Evolutionary conservation across 2,113 vertebrate species (phyloP).

Genomic region (Rhinopithecus roxellana): DNA sequence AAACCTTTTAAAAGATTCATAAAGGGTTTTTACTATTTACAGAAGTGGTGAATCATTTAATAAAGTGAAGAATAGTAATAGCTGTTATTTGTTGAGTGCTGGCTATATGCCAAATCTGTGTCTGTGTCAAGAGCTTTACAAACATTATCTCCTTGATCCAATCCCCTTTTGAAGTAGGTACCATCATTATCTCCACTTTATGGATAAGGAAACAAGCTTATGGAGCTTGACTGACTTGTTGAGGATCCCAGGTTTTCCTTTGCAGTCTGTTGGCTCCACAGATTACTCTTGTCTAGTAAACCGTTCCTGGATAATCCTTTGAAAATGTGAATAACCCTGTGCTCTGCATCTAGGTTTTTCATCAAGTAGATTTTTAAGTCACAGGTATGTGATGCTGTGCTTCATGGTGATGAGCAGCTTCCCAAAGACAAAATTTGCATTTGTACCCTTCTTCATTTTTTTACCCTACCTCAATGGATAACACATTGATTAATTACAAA

Average conservation of each 20-base stretch:
- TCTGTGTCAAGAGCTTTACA: neutral
- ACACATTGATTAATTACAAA: neutral
- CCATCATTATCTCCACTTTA: neutral
- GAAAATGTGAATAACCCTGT: neutral
- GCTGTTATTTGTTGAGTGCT: constrained; percentile 25
- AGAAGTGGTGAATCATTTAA: neutral
- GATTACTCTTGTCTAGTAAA: neutral
- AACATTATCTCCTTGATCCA: neutral
- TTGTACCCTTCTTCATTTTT: neutral
- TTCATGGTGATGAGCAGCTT: neutral
- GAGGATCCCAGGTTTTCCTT: neutral
- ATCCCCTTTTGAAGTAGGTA: neutral
- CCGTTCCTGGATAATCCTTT: neutral
- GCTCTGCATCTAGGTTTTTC: neutral
- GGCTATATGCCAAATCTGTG: neutral
- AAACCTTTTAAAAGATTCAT: neutral
- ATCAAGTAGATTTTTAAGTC: neutral
- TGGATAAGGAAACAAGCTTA: neutral
- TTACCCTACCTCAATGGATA: neutral
- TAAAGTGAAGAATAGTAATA: neutral
- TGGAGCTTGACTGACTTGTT: neutral
- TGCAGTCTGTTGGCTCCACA: neutral
- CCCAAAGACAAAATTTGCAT: neutral
- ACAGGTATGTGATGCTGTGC: neutral
- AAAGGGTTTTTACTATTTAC: neutral